These are phyloP conservation scores for Clarias magur DNA, from an alignment of 2,113 vertebrate species.

Conservation along the genomic window DNA sequence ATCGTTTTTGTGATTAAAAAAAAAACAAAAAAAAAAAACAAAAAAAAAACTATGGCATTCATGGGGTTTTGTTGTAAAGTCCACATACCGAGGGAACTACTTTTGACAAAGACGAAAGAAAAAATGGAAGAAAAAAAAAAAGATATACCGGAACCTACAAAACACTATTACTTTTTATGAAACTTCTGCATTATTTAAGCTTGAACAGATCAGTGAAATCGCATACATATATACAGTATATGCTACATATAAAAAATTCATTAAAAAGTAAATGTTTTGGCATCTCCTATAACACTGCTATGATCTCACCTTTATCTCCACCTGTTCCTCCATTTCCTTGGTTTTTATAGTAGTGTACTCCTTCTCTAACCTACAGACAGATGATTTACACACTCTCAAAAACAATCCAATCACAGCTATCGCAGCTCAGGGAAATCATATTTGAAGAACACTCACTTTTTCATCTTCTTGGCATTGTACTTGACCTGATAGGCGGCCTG, in stretches of 20 bases:
- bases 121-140: too few relatives aligned
- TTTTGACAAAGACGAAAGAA: neutral
- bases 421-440: neutral
- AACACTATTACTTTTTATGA: neutral
- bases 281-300: neutral
- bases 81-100: neutral
- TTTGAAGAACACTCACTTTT: conserved; percentile 81
- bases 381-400: neutral
- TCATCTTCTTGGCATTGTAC: conserved; percentile 99
- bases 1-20: neutral
- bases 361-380: conserved; percentile 86
- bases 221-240: neutral
- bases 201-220: neutral
- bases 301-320: conserved; percentile 92
- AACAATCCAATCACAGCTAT: neutral
- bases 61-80: neutral
- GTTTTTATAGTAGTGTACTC: conserved; percentile 99
- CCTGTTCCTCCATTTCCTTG: conserved; percentile 98
- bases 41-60: neutral
- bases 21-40: too few relatives aligned
- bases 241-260: neutral
- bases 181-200: neutral
- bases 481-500: conserved; percentile 96
- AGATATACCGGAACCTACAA: neutral
- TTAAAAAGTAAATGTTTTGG: neutral